Base-by-base conservation (phyloP, 2,888 invertebrate genomes). In the Abscondita cerata region DNA sequence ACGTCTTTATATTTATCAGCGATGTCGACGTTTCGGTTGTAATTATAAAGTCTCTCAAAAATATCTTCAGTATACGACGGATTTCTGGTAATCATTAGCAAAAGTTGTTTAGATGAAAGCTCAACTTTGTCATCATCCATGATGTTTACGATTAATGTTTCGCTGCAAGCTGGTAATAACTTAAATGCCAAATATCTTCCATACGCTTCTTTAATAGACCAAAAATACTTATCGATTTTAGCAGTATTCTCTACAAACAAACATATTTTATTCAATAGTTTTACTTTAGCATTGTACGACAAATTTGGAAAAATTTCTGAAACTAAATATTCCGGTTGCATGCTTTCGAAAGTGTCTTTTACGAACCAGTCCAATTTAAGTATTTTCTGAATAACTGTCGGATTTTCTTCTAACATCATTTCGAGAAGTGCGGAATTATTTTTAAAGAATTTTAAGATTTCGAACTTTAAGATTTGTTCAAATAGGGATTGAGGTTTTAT, bases 361-460 rank as follows among this genome's bases (percentile, higher is more conserved):
- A 67, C 53, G 46, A 67, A 65, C 67, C 65, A 64, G 15, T 12
- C 50, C 48, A 36, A 36, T 11, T 54, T 60, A 16, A 68, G 57
- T 9, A 68, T 19, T 50, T 57, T 68, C 13, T 55, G 48, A 1
- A 66, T 53, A 11, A 62, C 19, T 1, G 50, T 16, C 9, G 48
- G 57, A 54, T 64, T 59, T 50, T 54, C 59, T 3, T 33, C n/a
- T 44, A 57, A 57, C 16, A 67, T 38, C 4, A 65, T 41, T 12
- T 56, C 15, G 6, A 67, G 19, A n/a, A 67, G 18, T 25, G 61
- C 41, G 5, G 50, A 41, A 4, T 44, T 52, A 9, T 15, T 51
- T 44, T 51, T 53, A 20, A 65, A 65, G 25, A 53, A 54, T 36
- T 64, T 41, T 15, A 64, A 36, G 15, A 58, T 12, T 18, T 65